Base-by-base conservation (phyloP, 2,797 vertebrate genomes). In the Orestias chungarensis region DNA sequence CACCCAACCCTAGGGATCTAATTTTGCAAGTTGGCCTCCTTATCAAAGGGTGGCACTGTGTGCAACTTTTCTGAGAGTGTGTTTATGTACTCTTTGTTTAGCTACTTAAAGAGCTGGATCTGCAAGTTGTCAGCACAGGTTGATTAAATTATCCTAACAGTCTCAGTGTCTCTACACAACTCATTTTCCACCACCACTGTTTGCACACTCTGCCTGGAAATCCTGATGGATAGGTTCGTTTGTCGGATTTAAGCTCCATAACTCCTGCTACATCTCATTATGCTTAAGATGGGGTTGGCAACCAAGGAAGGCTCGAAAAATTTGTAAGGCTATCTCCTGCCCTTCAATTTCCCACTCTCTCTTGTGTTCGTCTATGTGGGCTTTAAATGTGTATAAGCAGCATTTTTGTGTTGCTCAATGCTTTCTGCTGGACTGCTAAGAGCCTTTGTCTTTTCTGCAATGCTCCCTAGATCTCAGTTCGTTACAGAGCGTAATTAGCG, bases 401-500 rank as follows among this genome's bases (percentile, higher is more conserved):
- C 88, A 77, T 84, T 88, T 88, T 88, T 87, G 82, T 85, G 86
- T 83, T 70, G 73, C 68, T 65, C 76, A 74, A 78, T 15, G 52
- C 76, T 76, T 47, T 75, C 83, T 68, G 78, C 79, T n/a, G 88
- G 87, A 89, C 90, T 44, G 86, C 86, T 87, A 76, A 31, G 82
- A 85, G 86, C 87, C 86, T 90, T 88, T 89, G 87, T 91, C 88
- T 90, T 90, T n/a, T 83, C 78, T 70, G 77, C 44, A 79, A 84
- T 76, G 81, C 90, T 90, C 90, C 89, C 86, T 81, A 83, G 82
- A 89, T 91, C 88, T 87, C 88, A 85, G 78, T 92, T 87, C 72
- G 90, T 92, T 92, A 88, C 82, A 79, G 90, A 88, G 76, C 75
- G 76, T 92, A 93, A 94, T 93, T 93, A 93, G 89, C 79, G 54